Conservation (phyloP, 2,888 invertebrate species). For the Drosophila picticornis region DNA sequence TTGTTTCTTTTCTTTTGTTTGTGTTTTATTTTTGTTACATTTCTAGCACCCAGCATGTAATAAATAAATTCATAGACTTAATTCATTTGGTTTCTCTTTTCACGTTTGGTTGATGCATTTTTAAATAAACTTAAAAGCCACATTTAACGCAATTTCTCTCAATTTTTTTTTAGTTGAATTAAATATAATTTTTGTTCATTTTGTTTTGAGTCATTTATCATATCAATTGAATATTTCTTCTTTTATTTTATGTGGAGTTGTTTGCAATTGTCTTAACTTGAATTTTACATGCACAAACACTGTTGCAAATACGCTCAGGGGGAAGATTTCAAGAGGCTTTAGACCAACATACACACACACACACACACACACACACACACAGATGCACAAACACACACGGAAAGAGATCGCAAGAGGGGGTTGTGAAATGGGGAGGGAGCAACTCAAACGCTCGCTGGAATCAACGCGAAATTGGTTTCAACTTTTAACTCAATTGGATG, state of each 20-base stretch:
- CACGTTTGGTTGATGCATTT: conserved; percentile 47
- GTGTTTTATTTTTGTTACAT: conserved; percentile 55
- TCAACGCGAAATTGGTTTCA: conserved; percentile 49
- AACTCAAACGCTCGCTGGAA: conserved; percentile 49
- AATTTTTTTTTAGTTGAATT: neutral
- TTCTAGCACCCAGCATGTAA: conserved; percentile 75
- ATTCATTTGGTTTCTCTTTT: conserved; percentile 44
- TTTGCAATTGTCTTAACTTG: conserved; percentile 32
- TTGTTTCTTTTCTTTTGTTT: conserved; percentile 12
- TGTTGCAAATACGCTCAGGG: conserved; percentile 12
- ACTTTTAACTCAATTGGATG: conserved; percentile 15
- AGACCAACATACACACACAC: conserved; percentile 8
- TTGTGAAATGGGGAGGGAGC: neutral
- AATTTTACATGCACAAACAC: conserved; percentile 28
- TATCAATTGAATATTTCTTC: conserved; percentile 9
- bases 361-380: conserved; percentile 8
- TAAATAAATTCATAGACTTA: conserved; percentile 72
- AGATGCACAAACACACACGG: conserved; percentile 3
- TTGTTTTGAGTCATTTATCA: conserved; percentile 13
- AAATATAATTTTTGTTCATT: conserved; percentile 1
- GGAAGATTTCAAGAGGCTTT: conserved; percentile 8
- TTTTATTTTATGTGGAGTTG: neutral
- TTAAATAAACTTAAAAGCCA: conserved; percentile 24
- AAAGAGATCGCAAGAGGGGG: neutral
- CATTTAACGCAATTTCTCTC: neutral